Conservation (phyloP, 2,113 vertebrate species). For the Odontesthes bonariensis region DNA sequence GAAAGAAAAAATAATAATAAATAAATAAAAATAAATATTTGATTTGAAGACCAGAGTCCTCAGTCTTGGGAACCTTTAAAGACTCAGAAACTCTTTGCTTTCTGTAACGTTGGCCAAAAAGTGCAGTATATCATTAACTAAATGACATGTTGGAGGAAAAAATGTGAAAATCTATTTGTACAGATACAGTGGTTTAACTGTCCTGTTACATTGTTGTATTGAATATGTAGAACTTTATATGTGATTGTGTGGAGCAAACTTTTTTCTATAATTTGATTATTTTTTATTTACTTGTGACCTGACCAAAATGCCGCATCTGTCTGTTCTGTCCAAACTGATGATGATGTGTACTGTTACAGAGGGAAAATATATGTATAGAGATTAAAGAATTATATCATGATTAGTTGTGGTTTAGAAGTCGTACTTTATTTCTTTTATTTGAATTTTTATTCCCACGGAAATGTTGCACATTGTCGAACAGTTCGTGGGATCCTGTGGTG, state of each 20-base stretch:
- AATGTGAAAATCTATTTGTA: slow-evolving; percentile 69
- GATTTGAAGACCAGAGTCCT: slow-evolving; percentile 24
- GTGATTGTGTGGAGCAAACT: slow-evolving; percentile 69
- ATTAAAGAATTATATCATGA: slow-evolving; percentile 75
- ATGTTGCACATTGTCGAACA: too few species aligned
- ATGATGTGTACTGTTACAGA: slow-evolving; percentile 74
- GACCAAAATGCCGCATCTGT: slow-evolving; percentile 69
- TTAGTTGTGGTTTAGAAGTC: not conserved
- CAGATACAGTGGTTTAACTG: slow-evolving; percentile 68
- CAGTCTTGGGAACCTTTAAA: slow-evolving; percentile 43
- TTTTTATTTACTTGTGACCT: slow-evolving; percentile 70
- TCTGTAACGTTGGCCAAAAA: slow-evolving; percentile 54
- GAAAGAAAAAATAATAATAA: slow-evolving; percentile 10
- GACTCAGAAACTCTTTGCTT: slow-evolving; percentile 50
- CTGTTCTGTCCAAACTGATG: slow-evolving; percentile 69
- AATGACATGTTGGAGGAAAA: slow-evolving; percentile 56
- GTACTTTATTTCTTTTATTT: not conserved
- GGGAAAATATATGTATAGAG: slow-evolving; percentile 66
- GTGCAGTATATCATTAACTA: slow-evolving; percentile 71
- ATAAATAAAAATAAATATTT: slow-evolving; percentile 21
- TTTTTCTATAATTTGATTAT: slow-evolving; percentile 74
- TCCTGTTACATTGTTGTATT: slow-evolving; percentile 78
- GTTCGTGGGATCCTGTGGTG: too few species aligned
- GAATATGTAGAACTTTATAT: slow-evolving; percentile 77
- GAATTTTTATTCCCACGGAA: too few species aligned